These are phyloP conservation scores for Nycticorax nycticorax DNA, from an alignment of 2,113 vertebrate genomes.

Conservation along the genomic window DNA sequence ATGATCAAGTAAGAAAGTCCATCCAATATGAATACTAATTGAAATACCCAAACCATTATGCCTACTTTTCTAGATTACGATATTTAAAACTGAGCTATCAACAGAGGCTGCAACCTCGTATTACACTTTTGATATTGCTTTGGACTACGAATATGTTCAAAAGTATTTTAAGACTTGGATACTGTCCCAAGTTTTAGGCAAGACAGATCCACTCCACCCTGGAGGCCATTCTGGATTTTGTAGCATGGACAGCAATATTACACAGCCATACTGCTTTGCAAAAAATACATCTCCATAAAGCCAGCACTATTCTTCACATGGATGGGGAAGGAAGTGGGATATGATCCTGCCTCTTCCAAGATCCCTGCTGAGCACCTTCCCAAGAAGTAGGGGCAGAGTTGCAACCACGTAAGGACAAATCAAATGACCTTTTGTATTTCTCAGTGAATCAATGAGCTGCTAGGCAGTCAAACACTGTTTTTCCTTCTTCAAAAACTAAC, in stretches of 20 bases:
- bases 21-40: neutral
- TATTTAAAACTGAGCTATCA: neutral
- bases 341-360: neutral
- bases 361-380: neutral
- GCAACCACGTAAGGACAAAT: neutral
- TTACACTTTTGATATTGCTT: neutral
- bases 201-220: neutral
- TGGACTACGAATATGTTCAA: neutral
- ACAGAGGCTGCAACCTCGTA: neutral
- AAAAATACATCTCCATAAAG: neutral
- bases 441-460: neutral
- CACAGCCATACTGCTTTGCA: neutral
- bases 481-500: neutral
- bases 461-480: neutral
- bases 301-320: neutral
- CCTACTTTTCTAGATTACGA: neutral
- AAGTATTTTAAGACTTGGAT: neutral
- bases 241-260: neutral
- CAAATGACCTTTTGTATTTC: neutral
- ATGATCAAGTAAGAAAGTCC: constrained; percentile 29
- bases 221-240: neutral
- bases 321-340: neutral
- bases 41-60: neutral
- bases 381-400: neutral
- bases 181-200: neutral